Evolutionary conservation across 2,888 invertebrate species (phyloP).

Genomic region (Pemphredon lugubris): DNA sequence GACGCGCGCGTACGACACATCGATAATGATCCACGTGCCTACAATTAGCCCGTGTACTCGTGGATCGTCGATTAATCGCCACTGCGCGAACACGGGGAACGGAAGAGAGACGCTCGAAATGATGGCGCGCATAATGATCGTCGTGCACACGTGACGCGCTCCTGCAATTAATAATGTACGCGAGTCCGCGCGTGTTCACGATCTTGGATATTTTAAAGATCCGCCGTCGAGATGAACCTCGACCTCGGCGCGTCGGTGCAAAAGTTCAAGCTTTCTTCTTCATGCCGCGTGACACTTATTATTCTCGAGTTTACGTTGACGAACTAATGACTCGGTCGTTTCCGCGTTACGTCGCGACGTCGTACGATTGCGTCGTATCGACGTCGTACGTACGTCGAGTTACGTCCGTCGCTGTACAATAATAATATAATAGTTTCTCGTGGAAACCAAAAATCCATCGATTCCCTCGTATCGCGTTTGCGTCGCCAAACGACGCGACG

Average conservation of each 20-base stretch:
- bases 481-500: no score
- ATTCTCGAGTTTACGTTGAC: constrained; percentile 32
- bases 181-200: constrained; percentile 31
- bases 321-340: constrained; percentile 37
- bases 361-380: background rate
- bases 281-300: constrained; percentile 45
- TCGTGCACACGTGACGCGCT: constrained; percentile 42
- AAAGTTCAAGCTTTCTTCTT: constrained; percentile 48
- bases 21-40: constrained; percentile 62
- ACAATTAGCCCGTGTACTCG: constrained; percentile 56
- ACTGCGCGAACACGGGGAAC: no score
- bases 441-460: no score
- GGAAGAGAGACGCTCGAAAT: constrained; percentile 10
- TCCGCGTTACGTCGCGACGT: constrained; percentile 12
- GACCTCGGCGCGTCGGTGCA: constrained; percentile 30
- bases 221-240: constrained; percentile 35
- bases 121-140: constrained; percentile 51
- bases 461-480: no score
- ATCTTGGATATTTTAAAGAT: constrained; percentile 40
- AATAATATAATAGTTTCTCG: no score
- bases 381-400: no score
- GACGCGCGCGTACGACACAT: constrained; percentile 35
- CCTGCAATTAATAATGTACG: constrained; percentile 55
- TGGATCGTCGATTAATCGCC: constrained; percentile 46
- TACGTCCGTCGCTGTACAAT: no score